phyloP scores from a whole-genome alignment of 2,888 invertebrate species.

The Aporophyla nigra region DNA sequence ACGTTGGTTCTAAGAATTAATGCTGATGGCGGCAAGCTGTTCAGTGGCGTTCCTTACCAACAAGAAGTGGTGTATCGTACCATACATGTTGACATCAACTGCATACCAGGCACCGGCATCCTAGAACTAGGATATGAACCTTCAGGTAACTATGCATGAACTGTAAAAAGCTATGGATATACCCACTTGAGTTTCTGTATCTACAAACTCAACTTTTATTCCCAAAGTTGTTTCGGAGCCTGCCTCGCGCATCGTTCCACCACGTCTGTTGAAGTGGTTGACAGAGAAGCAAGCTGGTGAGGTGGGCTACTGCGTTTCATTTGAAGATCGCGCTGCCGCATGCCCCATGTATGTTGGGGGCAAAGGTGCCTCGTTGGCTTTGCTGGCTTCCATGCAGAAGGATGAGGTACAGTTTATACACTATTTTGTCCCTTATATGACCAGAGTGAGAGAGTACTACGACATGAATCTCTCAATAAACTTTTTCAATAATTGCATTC shows the following conservation, averaged over 20 bases:
- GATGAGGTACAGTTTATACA: slow-evolving; percentile 80
- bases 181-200: neutral
- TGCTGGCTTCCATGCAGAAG: slow-evolving; percentile 87
- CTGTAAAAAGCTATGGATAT: neutral
- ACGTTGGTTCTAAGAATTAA: slow-evolving; percentile 79
- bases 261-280: slow-evolving; percentile 78
- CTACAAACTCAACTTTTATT: neutral
- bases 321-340: slow-evolving; percentile 87
- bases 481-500: too few relatives aligned
- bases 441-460: too few relatives aligned
- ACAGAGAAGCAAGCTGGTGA: slow-evolving; percentile 71
- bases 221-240: slow-evolving; percentile 69
- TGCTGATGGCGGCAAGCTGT: slow-evolving; percentile 71
- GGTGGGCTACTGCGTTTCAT: slow-evolving; percentile 81
- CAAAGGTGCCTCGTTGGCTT: slow-evolving; percentile 94
- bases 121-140: slow-evolving; percentile 81
- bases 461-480: too few relatives aligned
- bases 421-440: neutral
- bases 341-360: slow-evolving; percentile 93
- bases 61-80: slow-evolving; percentile 76
- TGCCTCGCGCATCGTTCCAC: slow-evolving; percentile 63
- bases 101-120: slow-evolving; percentile 79
- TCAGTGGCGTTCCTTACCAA: slow-evolving; percentile 78
- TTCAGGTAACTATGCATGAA: slow-evolving; percentile 69
- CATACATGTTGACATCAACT: slow-evolving; percentile 77